Base-by-base conservation (phyloP, 1,140 invertebrate species). In the Musca domestica region DNA sequence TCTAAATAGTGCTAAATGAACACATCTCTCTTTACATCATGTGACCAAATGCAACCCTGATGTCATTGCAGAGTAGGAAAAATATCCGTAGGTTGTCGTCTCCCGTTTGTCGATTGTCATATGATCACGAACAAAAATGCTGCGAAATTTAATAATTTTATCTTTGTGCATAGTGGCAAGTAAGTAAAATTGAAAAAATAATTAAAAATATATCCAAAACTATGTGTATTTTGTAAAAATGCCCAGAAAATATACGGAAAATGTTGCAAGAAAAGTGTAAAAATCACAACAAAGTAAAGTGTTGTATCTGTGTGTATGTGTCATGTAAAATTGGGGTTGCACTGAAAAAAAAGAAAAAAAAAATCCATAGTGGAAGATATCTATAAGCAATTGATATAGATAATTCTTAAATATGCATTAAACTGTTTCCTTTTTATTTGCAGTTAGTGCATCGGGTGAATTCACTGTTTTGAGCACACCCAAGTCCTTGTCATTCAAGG, bases 401-500 rank as follows among this genome's bases (percentile, higher is more conserved):
- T 41, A 41, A 41, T 41, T 41, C 12, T 7, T 41, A 9, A 9
- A 12, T 2, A 49, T 49, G 10, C 48, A n/a, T 49, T 49, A 30
- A 20, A 54, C 6, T 52, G 19, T 66, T 20, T 49, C 2, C 81
- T 70, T 71, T 76, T 48, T 64, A 66, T 69, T 86, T 84, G 70
- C 67, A 92, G 90, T 85, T 47, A 82, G 86, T 71, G 89, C 86
- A 47, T 82, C 77, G 70, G 90, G 90, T 34, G 88, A 91, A 81
- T 87, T 93, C 49, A 84, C 84, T 52, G 79, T 92, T 20, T 77
- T 92, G 49, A 86, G 88, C 73, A 86, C 84, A 74, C 90, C 91
- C 20, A 82, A 85, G 34, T 88, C 88, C 71, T 80, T 92, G 49
- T 82, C 84, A 64, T 92, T 92, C 76, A 84, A 85, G 71, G 88